Evolutionary conservation across 2,113 vertebrate genomes (phyloP), one percentile per base, ranked within the genome.

Genomic region (Salminus brasiliensis): DNA sequence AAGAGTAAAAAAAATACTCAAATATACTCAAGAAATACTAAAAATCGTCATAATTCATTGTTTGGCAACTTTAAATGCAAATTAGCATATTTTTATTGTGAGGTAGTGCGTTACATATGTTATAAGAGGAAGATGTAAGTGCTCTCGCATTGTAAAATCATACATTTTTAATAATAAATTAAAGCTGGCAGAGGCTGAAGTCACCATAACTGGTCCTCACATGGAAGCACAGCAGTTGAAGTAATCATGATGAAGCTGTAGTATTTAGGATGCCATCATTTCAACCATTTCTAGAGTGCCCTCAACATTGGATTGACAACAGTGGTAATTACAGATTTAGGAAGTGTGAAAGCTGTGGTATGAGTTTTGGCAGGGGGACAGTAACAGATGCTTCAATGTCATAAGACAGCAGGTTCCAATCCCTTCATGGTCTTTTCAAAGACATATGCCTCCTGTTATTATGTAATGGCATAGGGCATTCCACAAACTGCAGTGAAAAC

Each of bases 21-120:
- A n/a, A n/a, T n/a, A n/a, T n/a, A n/a, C n/a, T n/a, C n/a, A n/a
- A n/a, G n/a, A n/a, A n/a, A n/a, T n/a, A n/a, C n/a, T n/a, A n/a
- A n/a, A n/a, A n/a, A n/a, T n/a, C n/a, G n/a, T n/a, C n/a, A n/a
- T n/a, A n/a, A n/a, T n/a, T n/a, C n/a, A n/a, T n/a, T n/a, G n/a
- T n/a, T 67, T 5, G 57, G 52, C 12, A 29, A 10, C 8, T 30
- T 29, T 45, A 43, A 41, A 57, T 10, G 13, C 8, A 45, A 45
- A 63, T 72, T 53, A 55, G n/a, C 23, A 67, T 27, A 63, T 5
- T 76, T 74, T 81, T 57, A 71, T 63, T 81, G 67, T 70, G 73
- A 76, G 55, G 73, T 76, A 76, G 73, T 47, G 47, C 25, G 39
- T 67, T 72, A 72, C 10, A 45, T 70, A 23, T 59, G 76, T 27